Evolutionary conservation across 2,888 invertebrate genomes (phyloP).

Genomic region (Gerris lacustris): DNA sequence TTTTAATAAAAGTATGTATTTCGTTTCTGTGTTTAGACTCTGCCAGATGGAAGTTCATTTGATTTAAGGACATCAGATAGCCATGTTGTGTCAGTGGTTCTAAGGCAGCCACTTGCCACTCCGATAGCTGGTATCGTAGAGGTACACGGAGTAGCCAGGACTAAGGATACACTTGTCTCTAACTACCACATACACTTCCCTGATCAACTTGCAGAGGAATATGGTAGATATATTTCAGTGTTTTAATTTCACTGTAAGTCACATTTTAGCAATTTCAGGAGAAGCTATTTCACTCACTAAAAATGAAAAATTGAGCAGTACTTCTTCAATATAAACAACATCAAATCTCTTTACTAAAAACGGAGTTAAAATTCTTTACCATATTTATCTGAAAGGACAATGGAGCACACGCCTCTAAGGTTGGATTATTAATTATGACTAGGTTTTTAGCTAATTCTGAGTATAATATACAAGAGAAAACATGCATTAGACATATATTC

Average conservation of each 20-base stretch:
- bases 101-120: slow-evolving; percentile 23
- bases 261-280: not conserved
- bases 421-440: no score
- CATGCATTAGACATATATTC: no score
- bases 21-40: slow-evolving; percentile 16
- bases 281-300: no score
- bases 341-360: no score
- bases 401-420: no score
- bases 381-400: no score
- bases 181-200: slow-evolving; percentile 26
- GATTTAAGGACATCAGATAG: slow-evolving; percentile 26
- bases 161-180: slow-evolving; percentile 23
- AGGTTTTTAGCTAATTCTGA: no score
- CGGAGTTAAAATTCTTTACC: no score
- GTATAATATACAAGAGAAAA: no score
- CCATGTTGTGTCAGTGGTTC: slow-evolving; percentile 22
- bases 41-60: slow-evolving; percentile 24
- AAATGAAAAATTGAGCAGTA: no score
- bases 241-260: not conserved
- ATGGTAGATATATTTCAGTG: slow-evolving; percentile 20
- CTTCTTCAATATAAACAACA: no score
- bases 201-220: slow-evolving; percentile 21
- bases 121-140: slow-evolving; percentile 26
- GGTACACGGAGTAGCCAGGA: slow-evolving; percentile 27
- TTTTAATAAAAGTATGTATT: no score